A percentile compares a stretch with the other conserved stretches of the same genome.
Evolutionary conservation across 2,113 vertebrate species (phyloP).

Genomic region (Campylomormyrus tamandua): DNA sequence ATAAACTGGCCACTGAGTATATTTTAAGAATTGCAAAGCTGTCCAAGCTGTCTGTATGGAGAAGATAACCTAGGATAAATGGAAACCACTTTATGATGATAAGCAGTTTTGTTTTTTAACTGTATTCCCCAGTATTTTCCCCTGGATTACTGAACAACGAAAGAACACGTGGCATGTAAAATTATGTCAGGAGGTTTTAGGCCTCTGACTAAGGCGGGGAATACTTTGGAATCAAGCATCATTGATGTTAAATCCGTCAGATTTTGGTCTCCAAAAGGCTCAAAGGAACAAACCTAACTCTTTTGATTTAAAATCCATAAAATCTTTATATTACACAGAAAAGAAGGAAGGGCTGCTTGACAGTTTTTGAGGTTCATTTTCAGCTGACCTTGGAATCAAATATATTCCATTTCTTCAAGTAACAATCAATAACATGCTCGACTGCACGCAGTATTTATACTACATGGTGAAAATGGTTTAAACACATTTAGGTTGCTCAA

Average conservation of each 20-base stretch:
- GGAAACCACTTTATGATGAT: not conserved
- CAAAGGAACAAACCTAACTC: not conserved
- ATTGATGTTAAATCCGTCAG: not conserved
- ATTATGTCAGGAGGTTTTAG: not conserved
- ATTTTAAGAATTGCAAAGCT: not conserved
- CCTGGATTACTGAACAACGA: not conserved
- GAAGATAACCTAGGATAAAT: not conserved
- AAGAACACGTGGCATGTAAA: not conserved
- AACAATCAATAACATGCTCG: conserved; percentile 14
- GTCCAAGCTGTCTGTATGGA: not conserved
- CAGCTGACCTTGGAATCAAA: conserved; percentile 66
- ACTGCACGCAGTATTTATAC: conserved; percentile 2
- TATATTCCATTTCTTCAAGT: not conserved
- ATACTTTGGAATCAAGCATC: not conserved
- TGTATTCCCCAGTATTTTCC: not conserved
- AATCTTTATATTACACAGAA: conserved; percentile 63
- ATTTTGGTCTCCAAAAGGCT: not conserved
- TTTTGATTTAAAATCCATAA: not conserved
- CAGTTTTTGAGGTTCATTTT: conserved; percentile 95
- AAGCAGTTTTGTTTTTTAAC: not conserved
- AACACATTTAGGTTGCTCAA: conserved; percentile 4
- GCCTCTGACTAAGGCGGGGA: not conserved
- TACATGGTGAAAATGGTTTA: not conserved
- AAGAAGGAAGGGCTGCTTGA: conserved; percentile 83
- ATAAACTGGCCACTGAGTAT: not conserved